Evolutionary conservation across 1,140 invertebrate genomes (phyloP).

Genomic region (Brachionus rubens): DNA sequence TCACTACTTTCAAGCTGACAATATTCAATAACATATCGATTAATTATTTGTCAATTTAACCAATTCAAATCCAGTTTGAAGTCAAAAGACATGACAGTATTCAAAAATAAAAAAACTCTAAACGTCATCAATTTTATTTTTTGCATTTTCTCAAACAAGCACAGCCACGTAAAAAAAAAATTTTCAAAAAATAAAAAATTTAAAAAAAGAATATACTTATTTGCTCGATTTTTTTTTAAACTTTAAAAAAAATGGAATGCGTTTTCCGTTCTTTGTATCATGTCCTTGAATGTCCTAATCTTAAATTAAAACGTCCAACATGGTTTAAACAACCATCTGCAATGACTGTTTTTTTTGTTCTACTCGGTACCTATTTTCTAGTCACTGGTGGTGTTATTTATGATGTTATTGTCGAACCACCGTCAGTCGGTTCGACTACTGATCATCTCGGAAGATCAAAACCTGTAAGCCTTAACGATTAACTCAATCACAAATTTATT

Average conservation of each 20-base stretch:
- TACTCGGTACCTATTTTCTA: constrained; percentile 90
- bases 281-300: constrained; percentile 81
- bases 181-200: no score
- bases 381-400: constrained; percentile 98
- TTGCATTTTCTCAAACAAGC: no score
- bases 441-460: constrained; percentile 91
- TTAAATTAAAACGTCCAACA: constrained; percentile 84
- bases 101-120: no score
- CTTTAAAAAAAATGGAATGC: constrained; percentile 69
- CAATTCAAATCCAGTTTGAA: no score
- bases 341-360: constrained; percentile 84
- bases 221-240: no score
- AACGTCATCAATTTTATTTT: no score
- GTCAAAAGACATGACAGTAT: no score
- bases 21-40: no score
- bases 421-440: constrained; percentile 91
- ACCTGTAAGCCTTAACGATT: constrained; percentile 62
- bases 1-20: no score
- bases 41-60: no score
- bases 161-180: no score
- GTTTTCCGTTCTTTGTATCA: constrained; percentile 75
- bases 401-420: constrained; percentile 96
- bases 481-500: background rate
- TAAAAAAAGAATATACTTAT: no score
- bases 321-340: constrained; percentile 86